These are phyloP conservation scores for Conus canariensis DNA, from an alignment of 2,888 invertebrate genomes.

Conservation along the genomic window DNA sequence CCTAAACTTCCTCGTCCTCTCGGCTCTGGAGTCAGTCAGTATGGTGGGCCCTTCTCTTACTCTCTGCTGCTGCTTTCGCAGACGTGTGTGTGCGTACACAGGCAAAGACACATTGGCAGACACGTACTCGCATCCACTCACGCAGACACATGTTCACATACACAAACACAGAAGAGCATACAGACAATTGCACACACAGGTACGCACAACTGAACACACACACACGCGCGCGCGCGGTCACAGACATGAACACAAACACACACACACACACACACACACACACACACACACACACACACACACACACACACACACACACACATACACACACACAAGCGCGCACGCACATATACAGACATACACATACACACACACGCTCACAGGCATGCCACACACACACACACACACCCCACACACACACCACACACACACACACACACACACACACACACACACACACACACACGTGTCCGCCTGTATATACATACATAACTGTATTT, in stretches of 20 bases:
- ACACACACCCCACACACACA: no score
- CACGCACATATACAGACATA: no score
- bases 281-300: no score
- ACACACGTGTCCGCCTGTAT: no score
- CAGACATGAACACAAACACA: neutral
- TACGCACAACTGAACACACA: constrained; percentile 12
- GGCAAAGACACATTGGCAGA: neutral
- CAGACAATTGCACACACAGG: neutral
- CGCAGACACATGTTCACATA: neutral
- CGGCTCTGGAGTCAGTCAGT: neutral
- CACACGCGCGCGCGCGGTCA: neutral
- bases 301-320: no score
- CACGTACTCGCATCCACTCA: neutral
- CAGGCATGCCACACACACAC: neutral
- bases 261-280: no score
- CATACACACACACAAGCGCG: no score
- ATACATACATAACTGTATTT: neutral
- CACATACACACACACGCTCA: no score
- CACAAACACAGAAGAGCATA: neutral
- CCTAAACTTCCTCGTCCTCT: no score
- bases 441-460: no score
- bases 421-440: no score
- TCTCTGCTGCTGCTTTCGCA: neutral
- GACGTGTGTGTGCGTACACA: neutral
- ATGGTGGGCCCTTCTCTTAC: neutral